Percentiles rank a stretch among this genome's conserved stretches.
phyloP scores from a whole-genome alignment of 2,888 invertebrate species.

The Synanthedon formicaeformis region DNA sequence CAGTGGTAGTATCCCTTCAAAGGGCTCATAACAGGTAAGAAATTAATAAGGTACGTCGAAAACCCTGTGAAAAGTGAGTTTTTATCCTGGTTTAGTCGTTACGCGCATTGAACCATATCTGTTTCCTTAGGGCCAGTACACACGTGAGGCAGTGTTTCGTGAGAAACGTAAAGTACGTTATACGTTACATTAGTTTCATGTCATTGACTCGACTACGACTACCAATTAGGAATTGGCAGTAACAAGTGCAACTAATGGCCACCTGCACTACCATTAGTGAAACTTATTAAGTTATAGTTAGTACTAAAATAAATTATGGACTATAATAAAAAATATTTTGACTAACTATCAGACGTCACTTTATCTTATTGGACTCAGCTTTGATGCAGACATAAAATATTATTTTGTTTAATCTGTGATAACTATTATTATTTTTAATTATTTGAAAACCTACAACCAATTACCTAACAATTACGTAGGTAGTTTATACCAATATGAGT shows the following conservation, averaged over 20 bases:
- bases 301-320: too few relatives aligned
- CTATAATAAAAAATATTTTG: too few relatives aligned
- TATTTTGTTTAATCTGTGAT: too few relatives aligned
- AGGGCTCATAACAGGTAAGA: background rate
- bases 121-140: conserved; percentile 33
- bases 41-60: conserved; percentile 5
- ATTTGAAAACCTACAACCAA: too few relatives aligned
- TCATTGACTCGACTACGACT: conserved; percentile 25
- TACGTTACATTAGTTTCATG: conserved; percentile 41
- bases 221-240: conserved; percentile 40
- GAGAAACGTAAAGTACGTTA: conserved; percentile 45
- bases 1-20: background rate
- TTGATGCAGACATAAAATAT: too few relatives aligned
- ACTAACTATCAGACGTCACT: too few relatives aligned
- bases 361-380: too few relatives aligned
- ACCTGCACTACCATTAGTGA: background rate
- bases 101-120: conserved; percentile 57
- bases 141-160: conserved; percentile 31
- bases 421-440: too few relatives aligned
- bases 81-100: conserved; percentile 31
- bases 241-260: conserved; percentile 37
- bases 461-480: too few relatives aligned
- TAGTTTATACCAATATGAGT: too few relatives aligned
- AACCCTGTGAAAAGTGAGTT: conserved; percentile 27
- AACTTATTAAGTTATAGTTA: background rate